phyloP scores from a whole-genome alignment of 2,797 vertebrate genomes.

The Pogoniulus pusillus region DNA sequence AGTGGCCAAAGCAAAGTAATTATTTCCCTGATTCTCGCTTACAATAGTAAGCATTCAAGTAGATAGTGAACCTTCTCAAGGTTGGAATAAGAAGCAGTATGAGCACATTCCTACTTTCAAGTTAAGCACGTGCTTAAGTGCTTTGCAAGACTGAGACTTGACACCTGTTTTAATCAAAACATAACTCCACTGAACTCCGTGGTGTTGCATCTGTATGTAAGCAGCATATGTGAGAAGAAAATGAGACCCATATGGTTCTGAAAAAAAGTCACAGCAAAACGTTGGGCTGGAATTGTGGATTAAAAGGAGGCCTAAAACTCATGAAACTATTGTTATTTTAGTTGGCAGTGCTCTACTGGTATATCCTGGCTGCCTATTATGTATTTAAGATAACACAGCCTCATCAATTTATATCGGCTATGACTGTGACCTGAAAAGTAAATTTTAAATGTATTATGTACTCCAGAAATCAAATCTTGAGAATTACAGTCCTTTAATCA shows the following conservation, averaged over 20 bases:
- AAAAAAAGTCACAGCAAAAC: conserved; percentile 38
- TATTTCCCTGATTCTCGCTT: conserved; percentile 16
- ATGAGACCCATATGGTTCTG: conserved; percentile 49
- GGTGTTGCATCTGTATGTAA: neutral
- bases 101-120: conserved; percentile 58
- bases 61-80: conserved; percentile 18
- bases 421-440: neutral
- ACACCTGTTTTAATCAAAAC: conserved; percentile 65
- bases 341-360: neutral
- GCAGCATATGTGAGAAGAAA: conserved; percentile 39
- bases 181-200: conserved; percentile 26
- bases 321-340: neutral
- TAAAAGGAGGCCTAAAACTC: conserved; percentile 23
- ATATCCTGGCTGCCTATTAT: conserved; percentile 2
- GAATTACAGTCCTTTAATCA: conserved; percentile 40
- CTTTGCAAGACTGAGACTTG: conserved; percentile 46
- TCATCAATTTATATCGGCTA: conserved; percentile 21
- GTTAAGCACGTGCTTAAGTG: conserved; percentile 39
- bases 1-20: neutral
- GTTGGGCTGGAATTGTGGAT: neutral
- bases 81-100: conserved; percentile 35
- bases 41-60: neutral
- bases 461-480: conserved; percentile 11
- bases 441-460: neutral
- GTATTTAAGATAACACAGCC: conserved; percentile 29